Base-by-base conservation (phyloP, 92 coral and sea anemone genomes). In the Bergia sp. region DNA sequence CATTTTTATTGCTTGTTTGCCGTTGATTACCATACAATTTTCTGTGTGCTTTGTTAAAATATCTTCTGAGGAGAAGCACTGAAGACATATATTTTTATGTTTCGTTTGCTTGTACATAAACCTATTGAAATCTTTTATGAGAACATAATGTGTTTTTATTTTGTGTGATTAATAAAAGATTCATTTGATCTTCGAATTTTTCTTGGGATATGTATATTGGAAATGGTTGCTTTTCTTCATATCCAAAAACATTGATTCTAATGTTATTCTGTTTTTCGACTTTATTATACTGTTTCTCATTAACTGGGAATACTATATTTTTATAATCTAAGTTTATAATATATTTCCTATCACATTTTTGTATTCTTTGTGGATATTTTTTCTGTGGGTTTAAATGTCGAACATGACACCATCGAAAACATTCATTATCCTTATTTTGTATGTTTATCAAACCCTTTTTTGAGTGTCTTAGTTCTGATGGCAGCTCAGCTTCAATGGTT, bases 371-470 rank as follows among this genome's bases (percentile, higher is more conserved):
- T 3, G 67, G 84, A 20, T 80, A 10, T 80, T 79, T 79, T 18
- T 45, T 44, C 41, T 80, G 84, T 44, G 64, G 84, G 18, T 80
- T 80, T 0, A 80, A 3, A 18, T 80, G 84, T 5, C 84, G 9
- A 36, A 64, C 13, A 37, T 82, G 88, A 21, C 88, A 85, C 79
- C 79, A 85, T 37, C 88, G 18, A 16, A 85, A 85, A 16, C 79
- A 71, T 16, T 57, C 65, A 16, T 57, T 11, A 6, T 57, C 65
- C n/a, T 65, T 76, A 83, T 66, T 83, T 40, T 83, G 5, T 13
- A 83, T 21, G 49, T 83, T 83, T 8, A 85, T 36, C 66, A 85
- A 85, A 4, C 64, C 80, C 21, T 85, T 71, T 20, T 6, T 5
- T 4, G 76, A 57, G 11, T 39, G 37, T 65, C 76, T 57, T 39